Conservation (phyloP, 2,113 vertebrate genomes). For the Marmota monax region DNA sequence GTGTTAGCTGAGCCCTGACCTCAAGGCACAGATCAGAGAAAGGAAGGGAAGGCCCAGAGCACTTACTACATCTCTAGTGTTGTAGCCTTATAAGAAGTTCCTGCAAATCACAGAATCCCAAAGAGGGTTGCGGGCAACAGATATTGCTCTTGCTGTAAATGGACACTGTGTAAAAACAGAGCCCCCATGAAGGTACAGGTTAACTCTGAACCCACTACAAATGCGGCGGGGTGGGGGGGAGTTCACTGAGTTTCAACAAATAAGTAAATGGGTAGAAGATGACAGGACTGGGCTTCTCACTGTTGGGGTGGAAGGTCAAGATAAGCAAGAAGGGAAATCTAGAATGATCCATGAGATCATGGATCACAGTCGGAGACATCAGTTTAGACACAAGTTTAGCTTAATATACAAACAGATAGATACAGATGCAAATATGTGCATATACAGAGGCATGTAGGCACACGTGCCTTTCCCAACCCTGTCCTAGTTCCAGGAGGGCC, state of each 20-base stretch:
- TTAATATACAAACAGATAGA: neutral
- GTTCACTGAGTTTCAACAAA: neutral
- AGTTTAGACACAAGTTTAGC: neutral
- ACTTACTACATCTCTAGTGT: neutral
- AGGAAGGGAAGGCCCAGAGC: neutral
- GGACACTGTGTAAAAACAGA: neutral
- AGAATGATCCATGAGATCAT: neutral
- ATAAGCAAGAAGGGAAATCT: neutral
- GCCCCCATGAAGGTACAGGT: neutral
- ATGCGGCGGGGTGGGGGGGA: neutral
- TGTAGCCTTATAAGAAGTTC: neutral
- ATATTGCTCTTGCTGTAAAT: neutral
- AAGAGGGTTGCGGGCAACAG: neutral
- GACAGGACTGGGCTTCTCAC: neutral
- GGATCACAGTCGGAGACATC: neutral
- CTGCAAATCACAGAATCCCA: neutral
- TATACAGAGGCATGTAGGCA: too few relatives aligned
- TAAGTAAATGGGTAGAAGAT: neutral
- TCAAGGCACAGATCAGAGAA: neutral
- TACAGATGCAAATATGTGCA: fast-evolving
- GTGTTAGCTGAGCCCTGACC: neutral
- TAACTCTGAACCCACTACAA: neutral
- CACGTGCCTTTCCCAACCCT: neutral
- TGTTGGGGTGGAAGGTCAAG: neutral
- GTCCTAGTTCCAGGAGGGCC: neutral